These are phyloP conservation scores for Pomacea maculata DNA, from an alignment of 1,140 invertebrate genomes.

Conservation along the genomic window DNA sequence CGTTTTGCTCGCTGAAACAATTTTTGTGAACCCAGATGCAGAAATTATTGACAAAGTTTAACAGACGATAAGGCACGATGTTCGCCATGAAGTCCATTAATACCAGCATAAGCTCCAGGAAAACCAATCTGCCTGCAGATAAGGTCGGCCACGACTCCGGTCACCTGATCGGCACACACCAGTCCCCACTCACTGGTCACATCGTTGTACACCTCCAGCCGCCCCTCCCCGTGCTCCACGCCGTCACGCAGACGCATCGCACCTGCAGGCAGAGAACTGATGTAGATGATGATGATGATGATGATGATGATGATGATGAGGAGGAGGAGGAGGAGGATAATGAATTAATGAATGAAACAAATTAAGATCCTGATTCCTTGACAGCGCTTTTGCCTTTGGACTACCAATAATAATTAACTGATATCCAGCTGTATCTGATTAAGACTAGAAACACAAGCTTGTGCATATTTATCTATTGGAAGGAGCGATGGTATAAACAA, in stretches of 20 bases:
- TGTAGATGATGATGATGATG: neutral
- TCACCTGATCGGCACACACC: conserved; percentile 51
- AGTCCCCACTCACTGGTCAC: conserved; percentile 40
- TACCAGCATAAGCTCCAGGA: conserved; percentile 49
- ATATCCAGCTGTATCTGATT: no score
- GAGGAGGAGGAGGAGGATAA: no score
- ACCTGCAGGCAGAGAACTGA: conserved; percentile 30
- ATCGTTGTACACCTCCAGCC: conserved; percentile 53
- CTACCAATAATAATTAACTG: no score
- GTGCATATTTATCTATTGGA: no score
- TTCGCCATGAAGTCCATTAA: no score
- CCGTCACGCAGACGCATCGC: conserved; percentile 46
- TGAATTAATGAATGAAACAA: no score
- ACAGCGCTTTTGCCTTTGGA: neutral
- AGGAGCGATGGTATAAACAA: no score
- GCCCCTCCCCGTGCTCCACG: conserved; percentile 49
- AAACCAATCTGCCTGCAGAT: conserved; percentile 58
- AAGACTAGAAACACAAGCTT: no score
- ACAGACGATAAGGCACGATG: no score
- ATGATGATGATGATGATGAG: neutral
- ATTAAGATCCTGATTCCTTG: neutral
- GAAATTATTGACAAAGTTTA: no score
- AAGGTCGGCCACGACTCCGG: conserved; percentile 39
- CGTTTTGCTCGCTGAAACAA: no score
- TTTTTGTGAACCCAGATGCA: no score